Evolutionary conservation across 2,113 vertebrate species (phyloP).

Genomic region (human (Homo sapiens)): DNA sequence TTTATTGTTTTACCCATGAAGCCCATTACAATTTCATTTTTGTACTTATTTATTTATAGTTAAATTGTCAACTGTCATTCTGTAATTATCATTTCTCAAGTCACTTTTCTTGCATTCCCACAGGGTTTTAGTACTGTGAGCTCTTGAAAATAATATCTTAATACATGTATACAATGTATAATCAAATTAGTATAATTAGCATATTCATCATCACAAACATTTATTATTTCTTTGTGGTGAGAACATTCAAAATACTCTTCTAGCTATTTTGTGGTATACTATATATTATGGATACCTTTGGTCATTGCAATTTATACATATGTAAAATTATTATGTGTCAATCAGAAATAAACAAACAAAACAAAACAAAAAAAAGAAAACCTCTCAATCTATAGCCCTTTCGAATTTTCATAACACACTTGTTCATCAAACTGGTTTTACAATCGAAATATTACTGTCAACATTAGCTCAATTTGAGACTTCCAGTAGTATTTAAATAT

Average conservation of each 20-base stretch:
- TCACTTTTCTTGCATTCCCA: not conserved
- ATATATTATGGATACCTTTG: not conserved
- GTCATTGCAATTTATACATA: not conserved
- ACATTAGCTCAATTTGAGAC: not conserved
- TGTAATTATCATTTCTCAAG: not conserved
- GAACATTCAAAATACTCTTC: not conserved
- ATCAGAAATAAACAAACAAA: not conserved
- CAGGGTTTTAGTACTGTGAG: not conserved
- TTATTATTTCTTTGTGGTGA: not conserved
- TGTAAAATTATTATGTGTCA: not conserved
- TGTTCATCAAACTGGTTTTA: not conserved
- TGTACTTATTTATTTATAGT: not conserved
- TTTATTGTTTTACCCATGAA: not conserved
- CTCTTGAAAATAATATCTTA: not conserved
- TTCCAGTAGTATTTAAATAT: not conserved
- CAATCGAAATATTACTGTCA: not conserved
- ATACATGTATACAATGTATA: not conserved
- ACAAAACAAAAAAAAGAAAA: not conserved
- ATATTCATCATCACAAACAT: not conserved
- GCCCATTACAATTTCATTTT: not conserved
- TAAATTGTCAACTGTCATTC: not conserved
- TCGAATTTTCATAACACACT: not conserved
- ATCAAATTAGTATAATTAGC: not conserved
- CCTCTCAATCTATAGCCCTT: not conserved
- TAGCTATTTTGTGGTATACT: not conserved